Evolutionary conservation across 2,888 invertebrate species (phyloP), one percentile per base, ranked within the genome.

Genomic region (Rhamnusium bicolor): DNA sequence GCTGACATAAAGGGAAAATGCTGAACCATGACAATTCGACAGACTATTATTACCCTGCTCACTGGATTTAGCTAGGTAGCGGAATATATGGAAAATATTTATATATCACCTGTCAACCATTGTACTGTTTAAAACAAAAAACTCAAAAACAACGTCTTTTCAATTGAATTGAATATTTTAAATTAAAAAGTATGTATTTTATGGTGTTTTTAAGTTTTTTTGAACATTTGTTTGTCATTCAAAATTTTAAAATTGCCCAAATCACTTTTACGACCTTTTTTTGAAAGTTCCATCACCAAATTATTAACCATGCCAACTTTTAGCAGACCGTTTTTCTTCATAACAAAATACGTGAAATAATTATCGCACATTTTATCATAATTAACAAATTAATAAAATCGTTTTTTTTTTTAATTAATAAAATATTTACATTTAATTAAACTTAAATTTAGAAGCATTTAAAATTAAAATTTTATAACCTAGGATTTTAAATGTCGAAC

Each of bases 401-500:
- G 61, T 49, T 60, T 60, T 53, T 56, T n/a, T 54, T 29, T 63
- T 27, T 46, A 29, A 67, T 54, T 40, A 46, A 62, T 76, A 75
- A 76, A 74, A 77, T 75, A 78, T 72, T 63, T 75, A 80, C 74
- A 77, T 75, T 73, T 68, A 73, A 70, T 72, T 75, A 78, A 80
- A 78, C 77, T 77, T 77, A 80, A 80, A 76, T 61, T 75, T 77
- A 80, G 65, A 79, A 78, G 75, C 75, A 72, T 73, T 74, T 71
- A 73, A 69, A 74, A 77, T 77, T 72, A 74, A 78, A 74, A 75
- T 77, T 74, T 77, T 73, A 73, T 71, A 79, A 79, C 73, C 76
- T 79, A 75, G 71, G 75, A 71, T 72, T 74, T 40, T 63, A 69
- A 76, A 79, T 71, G 71, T 74, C 78, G 82, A 84, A 85, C 85